Base-by-base conservation (phyloP, 2,888 invertebrate species). In the Nomada ruficornis region DNA sequence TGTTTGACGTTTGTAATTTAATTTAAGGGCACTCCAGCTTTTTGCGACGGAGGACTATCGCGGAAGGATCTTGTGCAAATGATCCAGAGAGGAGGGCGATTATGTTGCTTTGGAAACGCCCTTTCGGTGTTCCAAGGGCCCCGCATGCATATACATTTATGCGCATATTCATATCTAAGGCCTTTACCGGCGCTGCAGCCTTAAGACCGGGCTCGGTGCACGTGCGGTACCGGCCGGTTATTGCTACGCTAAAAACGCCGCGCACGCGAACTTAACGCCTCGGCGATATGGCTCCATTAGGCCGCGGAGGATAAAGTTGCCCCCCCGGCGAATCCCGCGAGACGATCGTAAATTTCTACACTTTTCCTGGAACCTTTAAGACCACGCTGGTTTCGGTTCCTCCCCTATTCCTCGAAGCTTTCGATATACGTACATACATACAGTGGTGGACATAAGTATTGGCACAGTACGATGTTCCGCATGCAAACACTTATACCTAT, bases 271-370 rank as follows among this genome's bases (percentile, higher is more conserved):
- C 76, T 80, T 82, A 80, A 73, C 57, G 65, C 71, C 26, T 55
- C 72, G 57, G 82, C 74, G 81, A 82, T 80, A 88, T 72, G 75
- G 81, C 87, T 86, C 87, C 83, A 85, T 88, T 87, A 86, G 82
- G 78, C 75, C 36, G n/a, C 44, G 67, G 50, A 74, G 82, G 84
- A 82, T 80, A 84, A 84, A 82, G 81, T 84, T 64, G 67, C 74
- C 54, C n/a, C n/a, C 77, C 60, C 75, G 80, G 70, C 78, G 79
- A 78, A 20, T 55, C 63, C 26, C 11, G 57, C 71, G 63, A 63
- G 77, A 57, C 76, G 62, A 63, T 68, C 80, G 60, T 77, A 84
- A 85, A 73, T 83, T 79, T 44, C 23, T 10, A 7, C 13, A 5
- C 29, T 54, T 57, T 47, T 36, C 23, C 50, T 11, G 13, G 7